Evolutionary conservation across 2,888 invertebrate species (phyloP), one percentile per base, ranked within the genome.

Genomic region (Cheilosia impressa): DNA sequence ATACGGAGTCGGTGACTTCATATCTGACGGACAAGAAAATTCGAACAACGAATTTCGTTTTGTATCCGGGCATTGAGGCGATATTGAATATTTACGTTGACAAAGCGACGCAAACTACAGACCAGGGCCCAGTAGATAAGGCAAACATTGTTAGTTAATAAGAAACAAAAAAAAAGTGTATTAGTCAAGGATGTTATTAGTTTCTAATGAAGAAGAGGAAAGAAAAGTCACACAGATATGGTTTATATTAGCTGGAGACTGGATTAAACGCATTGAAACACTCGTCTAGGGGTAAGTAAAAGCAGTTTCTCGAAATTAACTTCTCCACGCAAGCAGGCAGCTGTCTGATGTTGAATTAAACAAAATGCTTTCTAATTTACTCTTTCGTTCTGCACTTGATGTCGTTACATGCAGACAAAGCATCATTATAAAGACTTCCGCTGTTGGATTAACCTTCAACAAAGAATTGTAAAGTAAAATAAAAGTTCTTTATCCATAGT

Each of bases 1-100:
- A 93, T 58, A 93, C 93, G 55, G 88, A 90, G 13, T 91, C 91
- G 0, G 92, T 92, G 4, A 91, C 90, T 0, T 90, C 90, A 0
- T 92, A 90, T 84, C 87, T 92, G 6, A 90, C 89, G 2, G 90
- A 92, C 78, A 91, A 91, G 75, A 91, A 91, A 80, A 92, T 92
- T 73, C 88, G 90, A 24, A 90, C 89, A 1, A 91, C 91, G 0
- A 90, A 90, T 76, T 93, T 92, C 87, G 89, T 90, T 4, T 87
- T 93, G 4, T 91, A 92, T 84, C 92, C 92, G 1, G 92, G 93
- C 13, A 93, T 92, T 76, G 91, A 92, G 77, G 93, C 93, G 5
- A 90, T 90, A 19, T 87, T 93, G 45, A 91, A 91, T 87, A 90
- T 93, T 62, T 90, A 90, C 58, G 89, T 90, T 1, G 92, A 92